Conservation (phyloP, 2,888 invertebrate species). For the Scaptomyza polygonia region DNA sequence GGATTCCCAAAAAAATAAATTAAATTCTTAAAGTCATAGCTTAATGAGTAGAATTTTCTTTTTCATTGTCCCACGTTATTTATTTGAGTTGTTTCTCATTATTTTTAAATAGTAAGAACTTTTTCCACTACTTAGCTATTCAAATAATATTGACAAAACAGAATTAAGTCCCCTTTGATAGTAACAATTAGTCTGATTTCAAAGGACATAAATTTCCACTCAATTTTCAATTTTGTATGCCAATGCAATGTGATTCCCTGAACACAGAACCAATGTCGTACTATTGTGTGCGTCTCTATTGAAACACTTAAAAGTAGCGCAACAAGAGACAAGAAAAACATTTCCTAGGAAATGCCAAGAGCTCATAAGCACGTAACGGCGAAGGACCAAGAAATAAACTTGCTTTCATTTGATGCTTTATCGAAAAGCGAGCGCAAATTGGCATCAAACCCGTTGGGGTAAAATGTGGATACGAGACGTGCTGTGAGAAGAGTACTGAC, state of each 20-base stretch:
- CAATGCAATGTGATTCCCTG: constrained; percentile 1
- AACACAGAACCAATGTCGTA: constrained; percentile 1
- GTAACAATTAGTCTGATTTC: neutral
- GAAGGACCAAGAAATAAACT: constrained; percentile 52
- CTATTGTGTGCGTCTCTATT: constrained; percentile 26
- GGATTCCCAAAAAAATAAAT: neutral
- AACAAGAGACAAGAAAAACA: constrained; percentile 50
- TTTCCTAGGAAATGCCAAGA: constrained; percentile 50
- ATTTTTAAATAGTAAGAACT: no score
- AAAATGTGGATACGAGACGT: constrained; percentile 11
- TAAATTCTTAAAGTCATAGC: neutral
- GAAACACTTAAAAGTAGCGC: constrained; percentile 25
- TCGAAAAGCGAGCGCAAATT: constrained; percentile 65
- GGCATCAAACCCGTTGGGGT: constrained; percentile 41
- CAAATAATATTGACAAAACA: neutral
- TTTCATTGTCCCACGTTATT: neutral
- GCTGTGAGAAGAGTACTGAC: constrained; percentile 45
- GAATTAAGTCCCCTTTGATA: neutral
- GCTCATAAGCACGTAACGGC: constrained; percentile 38
- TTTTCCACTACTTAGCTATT: neutral
- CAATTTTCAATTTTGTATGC: neutral
- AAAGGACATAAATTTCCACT: constrained; percentile 4
- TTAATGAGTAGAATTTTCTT: neutral
- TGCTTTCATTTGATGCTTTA: constrained; percentile 60
- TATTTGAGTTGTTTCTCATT: neutral